Base-by-base conservation (phyloP, 2,888 invertebrate genomes). In the Drosophila eohydei region DNA sequence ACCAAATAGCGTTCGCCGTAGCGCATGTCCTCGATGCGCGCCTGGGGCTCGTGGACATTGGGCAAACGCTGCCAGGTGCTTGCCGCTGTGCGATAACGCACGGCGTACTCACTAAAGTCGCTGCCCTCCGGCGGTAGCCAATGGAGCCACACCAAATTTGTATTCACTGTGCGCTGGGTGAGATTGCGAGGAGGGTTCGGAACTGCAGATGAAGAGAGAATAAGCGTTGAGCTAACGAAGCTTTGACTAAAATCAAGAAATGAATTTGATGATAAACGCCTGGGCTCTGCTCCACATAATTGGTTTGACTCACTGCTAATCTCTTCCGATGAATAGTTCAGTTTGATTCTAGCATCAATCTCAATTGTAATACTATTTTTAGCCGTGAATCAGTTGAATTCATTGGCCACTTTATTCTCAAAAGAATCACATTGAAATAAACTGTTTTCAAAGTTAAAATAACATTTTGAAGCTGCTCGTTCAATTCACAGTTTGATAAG, bases 1-100 rank as follows among this genome's bases (percentile, higher is more conserved):
- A 98, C 96, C 4, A 95, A 95, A 92, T 98, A 98, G 59, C 95
- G 95, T 93, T 98, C 97, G 54, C 98, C 98, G 58, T 97, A 96
- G 41, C 96, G 96, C 96, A 98, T 96, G 92, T 97, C 97, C 43
- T 95, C 94, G 34, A 98, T 96, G 93, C 97, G 95, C 4, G 96
- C 96, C 88, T 96, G 95, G 3, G 95, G 95, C 38, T 94, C 94
- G 46, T 93, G 93, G 5, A 96, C 95, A 62, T 95, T 94, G 21
- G 96, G 95, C 57, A 97, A 93, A 80, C 95, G 94, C 8, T 94
- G 94, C 96, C 96, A 96, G 71, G 94, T 94, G 21, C 94, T 95
- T 30, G 95, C 94, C 87, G 95, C 95, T 0, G 97, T 96, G 69
- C 96, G 95, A 93, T 97, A 97, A 65, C 96, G 95, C 83, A 97